Evolutionary conservation across 2,888 invertebrate species (phyloP), one percentile per base, ranked within the genome.

Genomic region (Agrochola litura): DNA sequence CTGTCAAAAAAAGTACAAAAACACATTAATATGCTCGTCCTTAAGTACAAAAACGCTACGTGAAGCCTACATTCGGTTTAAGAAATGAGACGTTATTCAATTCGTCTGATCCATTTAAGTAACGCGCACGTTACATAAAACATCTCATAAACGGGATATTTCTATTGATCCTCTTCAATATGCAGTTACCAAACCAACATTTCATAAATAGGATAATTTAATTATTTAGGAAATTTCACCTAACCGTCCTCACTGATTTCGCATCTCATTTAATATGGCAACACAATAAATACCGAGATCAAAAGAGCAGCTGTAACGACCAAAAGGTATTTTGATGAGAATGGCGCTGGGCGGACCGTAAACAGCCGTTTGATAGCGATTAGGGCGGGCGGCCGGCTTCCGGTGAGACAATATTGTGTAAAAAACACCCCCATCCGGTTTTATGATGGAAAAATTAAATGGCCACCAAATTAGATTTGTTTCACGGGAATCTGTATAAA

Each of bases 381-480:
- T 82, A 86, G n/a, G 74, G 73, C 69, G 52, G 75, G 65, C 82
- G 68, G 65, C 64, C 68, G 77, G 79, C 88, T 87, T 86, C 88
- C 89, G 86, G 80, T 82, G 71, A 84, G 82, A 86, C 86, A 82
- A 86, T 86, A 87, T 89, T 88, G 88, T 84, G 79, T 77, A 86
- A 86, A 89, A 90, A 87, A 85, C 82, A 80, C 79, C 77, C 80
- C 76, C 76, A 82, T 89, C 89, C 89, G 84, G 86, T 86, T 87
- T 89, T 85, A 85, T 84, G 81, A 86, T 85, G 82, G 82, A 84
- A 87, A 88, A 87, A 88, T 85, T 85, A 86, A 88, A 91, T 86
- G 86, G 89, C 79, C 79, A 84, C 79, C 82, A 88, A 92, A 93
- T 91, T 90, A 87, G 87, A 91, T 91, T 90, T 90, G 85, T 87